These are phyloP conservation scores for Graphium colonna DNA, from an alignment of 2,888 invertebrate genomes.

Conservation along the genomic window DNA sequence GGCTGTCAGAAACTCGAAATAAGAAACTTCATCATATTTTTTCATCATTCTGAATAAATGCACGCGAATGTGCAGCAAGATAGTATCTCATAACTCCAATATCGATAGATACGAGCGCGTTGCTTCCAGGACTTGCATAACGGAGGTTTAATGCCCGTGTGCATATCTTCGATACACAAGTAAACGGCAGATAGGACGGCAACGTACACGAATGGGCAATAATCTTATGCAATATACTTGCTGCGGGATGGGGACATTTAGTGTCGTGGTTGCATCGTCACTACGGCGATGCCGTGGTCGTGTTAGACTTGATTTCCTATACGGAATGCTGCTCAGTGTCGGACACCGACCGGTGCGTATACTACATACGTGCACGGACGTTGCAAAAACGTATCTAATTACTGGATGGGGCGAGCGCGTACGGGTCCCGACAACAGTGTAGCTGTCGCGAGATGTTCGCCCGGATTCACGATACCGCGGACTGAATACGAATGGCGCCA, in stretches of 20 bases:
- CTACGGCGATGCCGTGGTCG: not conserved
- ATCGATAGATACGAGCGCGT: not conserved
- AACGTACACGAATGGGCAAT: conserved; percentile 6
- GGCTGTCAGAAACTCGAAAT: too few species aligned
- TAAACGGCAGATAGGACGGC: not conserved
- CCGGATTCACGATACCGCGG: conserved; percentile 17
- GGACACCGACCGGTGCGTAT: not conserved
- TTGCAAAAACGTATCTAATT: conserved; percentile 14
- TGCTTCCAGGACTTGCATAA: not conserved
- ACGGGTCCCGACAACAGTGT: conserved; percentile 2
- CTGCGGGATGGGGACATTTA: conserved; percentile 7
- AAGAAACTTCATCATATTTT: too few species aligned
- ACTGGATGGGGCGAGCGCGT: not conserved
- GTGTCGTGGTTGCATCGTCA: conserved; percentile 5
- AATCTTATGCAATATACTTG: conserved; percentile 9
- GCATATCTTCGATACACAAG: not conserved
- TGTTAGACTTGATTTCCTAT: conserved; percentile 10
- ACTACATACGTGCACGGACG: not conserved
- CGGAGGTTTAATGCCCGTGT: not conserved
- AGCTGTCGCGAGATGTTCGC: conserved; percentile 11
- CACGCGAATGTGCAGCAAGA: too few species aligned
- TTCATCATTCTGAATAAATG: too few species aligned
- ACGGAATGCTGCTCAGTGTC: conserved; percentile 4
- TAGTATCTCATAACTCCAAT: too few species aligned
- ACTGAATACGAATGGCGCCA: conserved; percentile 16